Conservation (phyloP, 2,888 invertebrate species). For the Lasioglossum oenotherae region DNA sequence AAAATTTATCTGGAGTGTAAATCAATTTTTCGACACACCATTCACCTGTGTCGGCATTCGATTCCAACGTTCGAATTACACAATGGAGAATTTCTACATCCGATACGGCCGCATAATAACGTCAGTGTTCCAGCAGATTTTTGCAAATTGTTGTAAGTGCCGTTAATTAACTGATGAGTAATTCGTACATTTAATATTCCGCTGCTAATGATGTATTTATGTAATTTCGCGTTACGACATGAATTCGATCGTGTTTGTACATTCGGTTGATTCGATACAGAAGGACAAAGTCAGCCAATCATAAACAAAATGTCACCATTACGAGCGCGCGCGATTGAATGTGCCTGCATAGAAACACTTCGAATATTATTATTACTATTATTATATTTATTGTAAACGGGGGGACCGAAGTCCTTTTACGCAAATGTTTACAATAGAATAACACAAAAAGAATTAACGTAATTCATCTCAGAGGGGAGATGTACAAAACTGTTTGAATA, state of each 20-base stretch:
- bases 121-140: neutral
- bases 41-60: neutral
- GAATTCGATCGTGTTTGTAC: neutral
- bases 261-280: neutral
- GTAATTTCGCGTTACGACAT: neutral
- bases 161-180: no score
- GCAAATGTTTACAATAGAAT: no score
- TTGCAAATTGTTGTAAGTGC: neutral
- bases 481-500: no score
- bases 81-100: neutral
- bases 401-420: no score
- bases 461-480: no score
- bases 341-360: no score
- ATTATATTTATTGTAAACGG: no score
- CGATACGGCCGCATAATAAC: neutral
- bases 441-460: no score
- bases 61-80: neutral
- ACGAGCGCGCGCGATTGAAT: neutral
- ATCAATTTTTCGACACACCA: neutral
- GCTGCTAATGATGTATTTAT: no score
- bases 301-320: neutral
- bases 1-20: constrained; percentile 13
- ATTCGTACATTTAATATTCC: no score
- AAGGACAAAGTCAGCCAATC: neutral
- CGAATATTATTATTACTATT: no score